Evolutionary conservation across 2,113 vertebrate genomes (phyloP).

Genomic region (Ibidorhyncha struthersii): DNA sequence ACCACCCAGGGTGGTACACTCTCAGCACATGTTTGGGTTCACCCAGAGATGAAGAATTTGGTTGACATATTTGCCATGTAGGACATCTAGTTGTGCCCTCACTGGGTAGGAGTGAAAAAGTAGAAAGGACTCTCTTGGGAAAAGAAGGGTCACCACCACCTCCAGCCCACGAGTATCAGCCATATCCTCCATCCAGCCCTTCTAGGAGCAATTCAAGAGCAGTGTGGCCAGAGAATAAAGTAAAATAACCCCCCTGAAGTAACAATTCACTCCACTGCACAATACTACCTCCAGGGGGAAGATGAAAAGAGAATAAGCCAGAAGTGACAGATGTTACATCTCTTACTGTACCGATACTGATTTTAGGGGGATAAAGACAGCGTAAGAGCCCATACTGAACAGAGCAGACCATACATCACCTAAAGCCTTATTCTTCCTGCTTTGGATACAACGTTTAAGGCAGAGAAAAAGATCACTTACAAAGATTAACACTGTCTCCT

Average conservation of each 20-base stretch:
- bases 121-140: background rate
- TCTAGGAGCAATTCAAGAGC: background rate
- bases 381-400: background rate
- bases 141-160: background rate
- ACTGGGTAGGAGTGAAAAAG: rapidly evolving
- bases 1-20: background rate
- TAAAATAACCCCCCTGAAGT: background rate
- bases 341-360: background rate
- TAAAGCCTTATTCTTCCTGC: background rate
- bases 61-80: background rate
- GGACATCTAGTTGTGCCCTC: background rate
- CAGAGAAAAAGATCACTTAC: background rate
- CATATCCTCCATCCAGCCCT: background rate
- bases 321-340: background rate
- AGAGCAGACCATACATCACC: background rate
- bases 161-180: background rate
- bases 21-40: background rate
- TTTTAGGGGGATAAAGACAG: background rate
- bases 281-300: background rate
- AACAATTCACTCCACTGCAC: background rate
- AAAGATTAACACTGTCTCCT: background rate
- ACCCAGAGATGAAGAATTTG: background rate
- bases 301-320: background rate
- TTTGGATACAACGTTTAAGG: background rate
- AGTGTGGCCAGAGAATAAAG: background rate